These are phyloP conservation scores for Empidonax alnorum DNA, from an alignment of 2,113 vertebrate genomes.

Conservation along the genomic window DNA sequence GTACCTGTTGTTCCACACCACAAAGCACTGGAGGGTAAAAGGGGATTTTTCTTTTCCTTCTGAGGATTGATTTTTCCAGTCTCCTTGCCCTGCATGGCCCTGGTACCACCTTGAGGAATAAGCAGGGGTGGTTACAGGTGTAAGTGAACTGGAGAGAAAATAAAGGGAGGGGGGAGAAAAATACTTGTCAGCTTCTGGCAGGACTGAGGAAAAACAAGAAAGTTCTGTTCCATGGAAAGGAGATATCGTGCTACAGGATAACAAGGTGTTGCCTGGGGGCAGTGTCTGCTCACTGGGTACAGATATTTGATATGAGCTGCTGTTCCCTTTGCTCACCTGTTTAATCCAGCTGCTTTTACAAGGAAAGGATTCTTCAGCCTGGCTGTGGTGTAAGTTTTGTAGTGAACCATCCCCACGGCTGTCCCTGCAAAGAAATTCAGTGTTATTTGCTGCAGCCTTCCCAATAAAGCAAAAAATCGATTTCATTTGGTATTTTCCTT, in stretches of 20 bases:
- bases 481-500: background rate
- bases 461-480: background rate
- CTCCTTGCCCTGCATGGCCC: background rate
- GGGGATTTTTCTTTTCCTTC: background rate
- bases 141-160: background rate
- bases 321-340: background rate
- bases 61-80: background rate
- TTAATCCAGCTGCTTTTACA: background rate
- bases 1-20: background rate
- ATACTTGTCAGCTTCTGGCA: background rate
- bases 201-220: background rate
- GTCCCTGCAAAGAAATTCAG: background rate
- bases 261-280: background rate
- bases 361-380: background rate
- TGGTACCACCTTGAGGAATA: background rate
- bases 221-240: background rate
- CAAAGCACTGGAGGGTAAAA: fast-evolving
- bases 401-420: background rate
- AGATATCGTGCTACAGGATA: background rate
- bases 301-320: background rate
- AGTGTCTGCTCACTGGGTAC: background rate
- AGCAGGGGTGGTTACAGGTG: background rate
- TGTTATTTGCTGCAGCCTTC: background rate
- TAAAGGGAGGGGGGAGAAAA: background rate
- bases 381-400: background rate